Conservation (phyloP, 2,113 vertebrate genomes). For the Dunckerocampus dactyliophorus region DNA sequence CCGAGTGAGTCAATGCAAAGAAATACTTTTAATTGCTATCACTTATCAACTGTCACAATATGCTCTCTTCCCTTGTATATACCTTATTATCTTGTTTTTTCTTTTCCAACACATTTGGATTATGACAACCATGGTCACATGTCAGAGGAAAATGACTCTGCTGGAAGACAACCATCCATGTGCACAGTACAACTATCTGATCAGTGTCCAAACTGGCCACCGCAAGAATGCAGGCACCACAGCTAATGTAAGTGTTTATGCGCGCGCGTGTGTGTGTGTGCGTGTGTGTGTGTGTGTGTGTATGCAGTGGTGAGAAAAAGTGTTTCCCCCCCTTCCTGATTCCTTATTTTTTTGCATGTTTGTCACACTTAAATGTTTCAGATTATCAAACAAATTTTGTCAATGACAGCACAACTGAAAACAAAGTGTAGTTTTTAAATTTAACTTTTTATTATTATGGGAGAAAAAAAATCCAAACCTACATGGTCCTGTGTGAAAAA, state of each 20-base stretch:
- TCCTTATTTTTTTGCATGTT: too few relatives aligned
- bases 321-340: too few relatives aligned
- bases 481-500: too few relatives aligned
- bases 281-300: too few relatives aligned
- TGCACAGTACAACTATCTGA: slow-evolving; percentile 73
- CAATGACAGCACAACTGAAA: too few relatives aligned
- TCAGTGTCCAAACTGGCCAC: slow-evolving; percentile 76
- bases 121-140: slow-evolving; percentile 3
- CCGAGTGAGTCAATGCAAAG: slow-evolving; percentile 66
- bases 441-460: too few relatives aligned
- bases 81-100: neutral
- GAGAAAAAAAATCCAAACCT: too few relatives aligned
- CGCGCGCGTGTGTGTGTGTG: too few relatives aligned
- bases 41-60: neutral
- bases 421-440: too few relatives aligned
- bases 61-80: neutral
- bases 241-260: slow-evolving; percentile 68
- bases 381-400: too few relatives aligned
- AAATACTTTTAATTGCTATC: neutral
- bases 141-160: slow-evolving; percentile 77
- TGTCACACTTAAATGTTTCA: too few relatives aligned
- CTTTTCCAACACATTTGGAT: neutral
- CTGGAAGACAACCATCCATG: slow-evolving; percentile 76
- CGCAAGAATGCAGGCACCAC: slow-evolving; percentile 74
- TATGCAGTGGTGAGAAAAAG: too few relatives aligned